Evolutionary conservation across 2,888 invertebrate genomes (phyloP), one percentile per base, ranked within the genome.

Genomic region (Papilio protenor): DNA sequence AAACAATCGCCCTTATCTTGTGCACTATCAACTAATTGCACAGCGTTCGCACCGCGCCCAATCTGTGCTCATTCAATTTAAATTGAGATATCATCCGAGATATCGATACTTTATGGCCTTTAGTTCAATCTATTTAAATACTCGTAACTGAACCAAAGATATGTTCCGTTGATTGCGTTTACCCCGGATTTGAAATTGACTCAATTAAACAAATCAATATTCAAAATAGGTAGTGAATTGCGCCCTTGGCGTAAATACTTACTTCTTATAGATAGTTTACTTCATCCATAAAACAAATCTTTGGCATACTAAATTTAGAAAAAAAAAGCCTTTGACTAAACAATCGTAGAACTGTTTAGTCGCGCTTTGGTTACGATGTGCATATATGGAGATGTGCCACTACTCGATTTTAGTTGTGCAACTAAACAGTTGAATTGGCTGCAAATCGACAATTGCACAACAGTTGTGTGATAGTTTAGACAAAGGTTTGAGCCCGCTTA

Each of bases 51-150:
- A 64, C 66, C 61, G 21, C 27, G 66, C 73, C 66, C 73, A 27
- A 52, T 49, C 69, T 33, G 23, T 45, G 64, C 40, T 21, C 72
- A 66, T 47, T 73, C 64, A 55, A 73, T 77, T 77, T 23, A 72
- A 73, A 77, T 77, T 77, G 45, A 73, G 73, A 77, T 77, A 77
- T 77, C 77, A 77, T 77, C 77, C 55, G 55, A 52, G 77, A 73
- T 73, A 66, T 57, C 8, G 66, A 64, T 64, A 11, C 40, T 72
- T 77, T 64, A 70, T 76, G 76, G 21, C 71, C 12, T 72, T 61
- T 33, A 8, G 59, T 47, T 23, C 49, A 75, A 70, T 76, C 27
- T 16, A 70, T 75, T 57, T 18, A 52, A 45, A 52, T 61, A 75
- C 33, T 52, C 33, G 45, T 27, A 45, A 45, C 70, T 70, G 16